Evolutionary conservation across 2,888 invertebrate species (phyloP).

Genomic region (Helicoverpa assulta): DNA sequence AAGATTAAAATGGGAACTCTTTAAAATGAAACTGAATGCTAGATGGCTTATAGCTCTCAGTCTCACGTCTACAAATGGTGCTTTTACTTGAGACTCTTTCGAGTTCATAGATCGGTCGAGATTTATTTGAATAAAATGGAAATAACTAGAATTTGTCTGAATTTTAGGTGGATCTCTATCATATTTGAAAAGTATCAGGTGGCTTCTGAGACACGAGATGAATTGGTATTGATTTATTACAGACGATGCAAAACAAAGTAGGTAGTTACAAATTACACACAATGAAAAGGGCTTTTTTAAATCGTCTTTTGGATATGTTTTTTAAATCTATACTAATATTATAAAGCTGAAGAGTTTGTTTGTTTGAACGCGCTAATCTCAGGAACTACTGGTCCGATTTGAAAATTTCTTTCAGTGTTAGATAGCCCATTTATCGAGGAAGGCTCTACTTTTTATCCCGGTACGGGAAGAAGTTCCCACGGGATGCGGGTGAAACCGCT

Average conservation of each 20-base stretch:
- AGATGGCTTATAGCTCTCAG: conserved; percentile 64
- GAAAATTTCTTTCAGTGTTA: too few relatives aligned
- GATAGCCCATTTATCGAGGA: too few relatives aligned
- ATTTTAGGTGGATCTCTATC: conserved; percentile 39
- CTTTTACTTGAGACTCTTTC: conserved; percentile 62
- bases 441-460: too few relatives aligned
- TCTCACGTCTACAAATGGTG: conserved; percentile 72
- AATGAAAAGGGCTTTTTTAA: neutral
- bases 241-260: conserved; percentile 8
- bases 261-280: neutral
- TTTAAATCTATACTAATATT: too few relatives aligned
- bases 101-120: conserved; percentile 48
- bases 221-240: neutral
- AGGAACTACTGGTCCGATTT: too few relatives aligned
- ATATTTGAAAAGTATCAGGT: conserved; percentile 17
- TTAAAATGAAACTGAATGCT: conserved; percentile 73
- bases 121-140: conserved; percentile 63
- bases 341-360: too few relatives aligned
- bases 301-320: too few relatives aligned
- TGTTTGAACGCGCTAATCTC: too few relatives aligned
- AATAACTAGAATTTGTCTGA: conserved; percentile 56
- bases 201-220: conserved; percentile 5
- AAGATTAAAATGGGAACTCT: conserved; percentile 80
- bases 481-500: too few relatives aligned
- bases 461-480: too few relatives aligned